phyloP scores from a whole-genome alignment of 2,113 vertebrate genomes.

The Hymenochirus boettgeri region DNA sequence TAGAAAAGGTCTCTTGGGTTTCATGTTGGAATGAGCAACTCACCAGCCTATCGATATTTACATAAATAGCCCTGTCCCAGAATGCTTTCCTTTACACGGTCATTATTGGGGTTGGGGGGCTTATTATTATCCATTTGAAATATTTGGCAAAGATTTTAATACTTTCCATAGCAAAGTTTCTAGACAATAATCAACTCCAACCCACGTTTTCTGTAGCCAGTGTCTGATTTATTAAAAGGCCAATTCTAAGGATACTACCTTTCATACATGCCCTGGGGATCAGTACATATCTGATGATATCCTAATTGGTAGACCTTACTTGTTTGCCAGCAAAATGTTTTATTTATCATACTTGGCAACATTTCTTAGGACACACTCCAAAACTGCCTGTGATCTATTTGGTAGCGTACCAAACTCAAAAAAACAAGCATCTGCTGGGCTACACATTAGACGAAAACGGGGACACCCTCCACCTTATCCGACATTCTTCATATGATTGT shows the following conservation, averaged over 20 bases:
- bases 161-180: constrained; percentile 58
- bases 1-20: too few species aligned
- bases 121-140: too few species aligned
- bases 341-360: constrained; percentile 54
- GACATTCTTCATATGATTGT: not conserved
- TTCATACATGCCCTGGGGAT: constrained; percentile 47
- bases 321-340: constrained; percentile 47
- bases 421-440: not conserved
- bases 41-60: too few species aligned
- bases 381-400: constrained; percentile 47
- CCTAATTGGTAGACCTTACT: constrained; percentile 49
- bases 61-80: too few species aligned
- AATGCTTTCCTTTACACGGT: too few species aligned
- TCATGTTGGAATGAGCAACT: too few species aligned
- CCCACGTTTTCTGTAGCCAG: constrained; percentile 44
- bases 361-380: constrained; percentile 46
- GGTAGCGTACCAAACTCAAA: constrained; percentile 8
- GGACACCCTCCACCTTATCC: not conserved
- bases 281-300: constrained; percentile 54
- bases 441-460: not conserved
- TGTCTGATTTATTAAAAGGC: constrained; percentile 45
- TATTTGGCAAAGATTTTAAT: constrained; percentile 46
- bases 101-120: too few species aligned
- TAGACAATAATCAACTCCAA: constrained; percentile 53
- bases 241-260: constrained; percentile 49